Evolutionary conservation across 2,797 vertebrate species (phyloP).

Genomic region (Anas bernieri): DNA sequence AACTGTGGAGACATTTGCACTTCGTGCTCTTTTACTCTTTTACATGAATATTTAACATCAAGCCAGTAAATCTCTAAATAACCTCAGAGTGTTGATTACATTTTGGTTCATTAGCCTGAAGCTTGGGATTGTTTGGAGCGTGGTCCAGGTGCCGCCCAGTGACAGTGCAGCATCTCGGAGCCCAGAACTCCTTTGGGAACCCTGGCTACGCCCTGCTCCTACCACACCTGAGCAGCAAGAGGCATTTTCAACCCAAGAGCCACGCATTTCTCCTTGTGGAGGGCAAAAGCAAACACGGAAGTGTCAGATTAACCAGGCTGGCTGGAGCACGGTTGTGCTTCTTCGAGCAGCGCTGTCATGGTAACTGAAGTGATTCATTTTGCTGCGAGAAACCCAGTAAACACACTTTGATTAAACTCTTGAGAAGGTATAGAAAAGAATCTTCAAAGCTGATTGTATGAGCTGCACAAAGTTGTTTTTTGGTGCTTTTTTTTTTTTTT

Average conservation of each 20-base stretch:
- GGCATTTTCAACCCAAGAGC: rapidly evolving
- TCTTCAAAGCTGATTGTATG: not conserved
- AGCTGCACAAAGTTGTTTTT: not conserved
- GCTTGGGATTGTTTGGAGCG: not conserved
- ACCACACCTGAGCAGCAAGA: rapidly evolving
- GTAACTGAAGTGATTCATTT: constrained; percentile 32
- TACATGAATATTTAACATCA: constrained; percentile 38
- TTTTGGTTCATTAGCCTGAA: not conserved
- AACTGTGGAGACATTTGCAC: not conserved
- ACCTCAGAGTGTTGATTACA: not conserved
- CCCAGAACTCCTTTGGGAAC: not conserved
- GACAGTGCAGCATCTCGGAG: rapidly evolving
- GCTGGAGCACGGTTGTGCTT: not conserved
- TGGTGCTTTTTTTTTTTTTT: not conserved
- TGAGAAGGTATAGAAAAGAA: constrained; percentile 13
- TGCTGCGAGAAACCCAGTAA: not conserved
- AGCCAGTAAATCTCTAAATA: not conserved
- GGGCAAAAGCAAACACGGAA: not conserved
- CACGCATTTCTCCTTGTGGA: rapidly evolving
- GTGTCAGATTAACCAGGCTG: not conserved
- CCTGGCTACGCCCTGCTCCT: rapidly evolving
- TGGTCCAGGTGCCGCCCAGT: not conserved
- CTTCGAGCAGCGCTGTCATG: constrained; percentile 37
- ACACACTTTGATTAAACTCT: constrained; percentile 44
- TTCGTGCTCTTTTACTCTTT: not conserved